Evolutionary conservation across 2,888 invertebrate genomes (phyloP).

Genomic region (Nebria salina): DNA sequence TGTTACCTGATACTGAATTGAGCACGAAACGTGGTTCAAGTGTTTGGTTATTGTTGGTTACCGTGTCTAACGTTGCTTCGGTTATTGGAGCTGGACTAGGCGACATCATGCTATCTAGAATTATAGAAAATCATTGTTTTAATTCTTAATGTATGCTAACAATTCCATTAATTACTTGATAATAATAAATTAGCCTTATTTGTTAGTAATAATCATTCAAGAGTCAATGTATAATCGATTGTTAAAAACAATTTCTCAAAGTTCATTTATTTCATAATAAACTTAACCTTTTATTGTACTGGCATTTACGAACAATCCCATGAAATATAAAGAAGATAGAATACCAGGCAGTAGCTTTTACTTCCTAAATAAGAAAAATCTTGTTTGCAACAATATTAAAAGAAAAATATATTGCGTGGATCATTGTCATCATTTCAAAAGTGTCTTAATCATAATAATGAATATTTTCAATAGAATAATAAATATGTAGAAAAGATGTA

Average conservation of each 20-base stretch:
- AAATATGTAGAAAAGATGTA: neutral
- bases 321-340: neutral
- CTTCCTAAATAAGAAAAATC: neutral
- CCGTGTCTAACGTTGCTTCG: constrained; percentile 26
- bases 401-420: neutral
- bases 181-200: too few relatives aligned
- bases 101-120: constrained; percentile 55
- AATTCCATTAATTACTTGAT: neutral
- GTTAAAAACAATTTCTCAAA: too few relatives aligned
- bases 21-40: constrained; percentile 58
- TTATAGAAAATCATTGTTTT: constrained; percentile 14
- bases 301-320: neutral
- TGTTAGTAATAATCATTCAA: too few relatives aligned
- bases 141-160: neutral
- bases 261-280: neutral
- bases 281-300: neutral
- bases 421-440: neutral
- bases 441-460: neutral
- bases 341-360: neutral
- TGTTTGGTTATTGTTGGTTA: constrained; percentile 44
- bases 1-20: constrained; percentile 59
- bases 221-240: too few relatives aligned
- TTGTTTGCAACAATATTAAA: neutral
- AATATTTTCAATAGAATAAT: neutral
- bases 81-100: constrained; percentile 51